Percentiles rank a stretch among this genome's conserved stretches.
These are phyloP conservation scores for Anneissia japonica DNA, from an alignment of 35 echinoderm and acorn worm species.

Conservation along the genomic window DNA sequence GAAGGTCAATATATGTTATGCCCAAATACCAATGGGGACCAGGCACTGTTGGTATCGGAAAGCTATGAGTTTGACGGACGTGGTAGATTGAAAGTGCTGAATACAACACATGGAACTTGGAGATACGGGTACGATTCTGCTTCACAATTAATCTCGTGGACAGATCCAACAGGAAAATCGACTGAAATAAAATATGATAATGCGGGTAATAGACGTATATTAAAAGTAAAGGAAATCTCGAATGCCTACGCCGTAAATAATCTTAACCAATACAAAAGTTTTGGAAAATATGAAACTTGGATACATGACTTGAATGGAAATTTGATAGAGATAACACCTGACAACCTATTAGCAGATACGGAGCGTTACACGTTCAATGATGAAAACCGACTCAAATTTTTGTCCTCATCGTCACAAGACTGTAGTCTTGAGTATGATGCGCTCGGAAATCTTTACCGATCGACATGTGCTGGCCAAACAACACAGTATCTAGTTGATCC, in stretches of 20 bases:
- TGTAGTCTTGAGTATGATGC: constrained; percentile 42
- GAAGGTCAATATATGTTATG: not conserved
- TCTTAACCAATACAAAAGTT: constrained; percentile 35
- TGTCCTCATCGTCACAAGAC: not conserved
- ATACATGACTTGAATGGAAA: constrained; percentile 38
- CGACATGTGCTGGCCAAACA: constrained; percentile 17
- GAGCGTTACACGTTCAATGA: constrained; percentile 26
- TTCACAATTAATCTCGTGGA: constrained; percentile 35
- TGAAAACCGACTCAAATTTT: constrained; percentile 7
- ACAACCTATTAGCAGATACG: not conserved
- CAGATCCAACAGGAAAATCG: constrained; percentile 25
- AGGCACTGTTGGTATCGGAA: not conserved
- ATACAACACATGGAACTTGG: constrained; percentile 3
- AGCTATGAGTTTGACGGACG: not conserved
- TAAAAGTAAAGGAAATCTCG: not conserved
- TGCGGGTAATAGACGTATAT: constrained; percentile 11
- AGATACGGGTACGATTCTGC: constrained; percentile 23
- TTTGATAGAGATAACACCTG: not conserved
- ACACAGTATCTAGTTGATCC: constrained; percentile 39
- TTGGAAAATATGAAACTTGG: constrained; percentile 13
- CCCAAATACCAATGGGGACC: not conserved
- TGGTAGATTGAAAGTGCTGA: not conserved
- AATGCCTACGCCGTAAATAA: constrained; percentile 13
- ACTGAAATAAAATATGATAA: constrained; percentile 17
- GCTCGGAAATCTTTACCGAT: constrained; percentile 33